Evolutionary conservation across 92 coral and sea anemone species (phyloP).

Genomic region (Hydrozoanthus gracilis): DNA sequence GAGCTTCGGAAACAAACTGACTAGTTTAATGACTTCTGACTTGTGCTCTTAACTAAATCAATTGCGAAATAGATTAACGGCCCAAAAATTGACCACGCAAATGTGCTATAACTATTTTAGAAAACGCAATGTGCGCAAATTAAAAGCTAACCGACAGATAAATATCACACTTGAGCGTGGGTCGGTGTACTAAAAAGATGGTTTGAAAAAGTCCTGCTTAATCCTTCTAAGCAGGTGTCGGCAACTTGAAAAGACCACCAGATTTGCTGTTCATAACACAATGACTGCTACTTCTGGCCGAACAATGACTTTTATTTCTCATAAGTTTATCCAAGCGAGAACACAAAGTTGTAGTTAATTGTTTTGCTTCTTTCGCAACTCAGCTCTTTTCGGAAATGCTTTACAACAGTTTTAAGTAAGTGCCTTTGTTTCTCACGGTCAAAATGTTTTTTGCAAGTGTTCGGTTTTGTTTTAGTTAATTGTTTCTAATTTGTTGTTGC

Average conservation of each 20-base stretch:
- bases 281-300: not conserved
- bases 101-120: too few species aligned
- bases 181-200: not conserved
- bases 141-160: not conserved
- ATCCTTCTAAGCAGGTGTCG: slow-evolving; percentile 30
- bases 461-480: not conserved
- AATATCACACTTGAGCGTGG: not conserved
- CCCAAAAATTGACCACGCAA: too few species aligned
- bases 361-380: not conserved
- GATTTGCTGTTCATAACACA: slow-evolving; percentile 15
- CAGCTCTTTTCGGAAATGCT: not conserved
- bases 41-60: too few species aligned
- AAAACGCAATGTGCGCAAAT: too few species aligned
- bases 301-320: not conserved
- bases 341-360: not conserved
- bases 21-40: too few species aligned
- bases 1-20: too few species aligned
- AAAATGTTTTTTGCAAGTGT: not conserved
- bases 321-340: not conserved
- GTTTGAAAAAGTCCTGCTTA: not conserved
- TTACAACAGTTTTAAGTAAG: not conserved
- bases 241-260: slow-evolving; percentile 23
- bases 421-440: not conserved
- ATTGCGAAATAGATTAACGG: too few species aligned
- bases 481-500: not conserved